Percentiles rank a stretch among this genome's conserved stretches.
Evolutionary conservation across 2,888 invertebrate genomes (phyloP).

Genomic region (Netelia inedita): DNA sequence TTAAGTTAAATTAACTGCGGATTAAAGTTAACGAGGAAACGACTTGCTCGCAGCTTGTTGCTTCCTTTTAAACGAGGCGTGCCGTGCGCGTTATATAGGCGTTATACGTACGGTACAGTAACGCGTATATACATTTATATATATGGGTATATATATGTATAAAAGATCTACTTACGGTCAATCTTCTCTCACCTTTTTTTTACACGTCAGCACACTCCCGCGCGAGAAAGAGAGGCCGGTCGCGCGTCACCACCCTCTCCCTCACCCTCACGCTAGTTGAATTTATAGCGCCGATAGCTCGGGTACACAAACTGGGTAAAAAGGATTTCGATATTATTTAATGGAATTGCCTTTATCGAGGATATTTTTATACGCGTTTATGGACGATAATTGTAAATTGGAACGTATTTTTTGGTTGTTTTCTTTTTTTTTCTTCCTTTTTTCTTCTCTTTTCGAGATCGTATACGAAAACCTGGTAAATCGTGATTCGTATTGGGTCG

Average conservation of each 20-base stretch:
- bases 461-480: no score
- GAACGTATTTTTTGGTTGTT: no score
- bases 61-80: conserved; percentile 74
- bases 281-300: no score
- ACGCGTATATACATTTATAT: conserved; percentile 14
- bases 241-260: background rate
- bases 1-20: conserved; percentile 79
- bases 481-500: no score
- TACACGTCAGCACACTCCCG: background rate
- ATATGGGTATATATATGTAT: conserved; percentile 24
- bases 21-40: conserved; percentile 79
- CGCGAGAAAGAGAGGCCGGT: conserved; percentile 2
- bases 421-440: no score
- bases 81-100: conserved; percentile 37
- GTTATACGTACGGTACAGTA: background rate
- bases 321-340: no score
- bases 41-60: conserved; percentile 78
- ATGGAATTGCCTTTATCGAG: no score
- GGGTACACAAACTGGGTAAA: no score
- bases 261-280: no score
- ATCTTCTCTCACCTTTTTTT: conserved; percentile 25
- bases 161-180: conserved; percentile 37
- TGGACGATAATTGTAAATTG: no score
- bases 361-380: no score
- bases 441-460: no score